Conservation (phyloP, 2,113 vertebrate genomes). For the Nerophis ophidion region DNA sequence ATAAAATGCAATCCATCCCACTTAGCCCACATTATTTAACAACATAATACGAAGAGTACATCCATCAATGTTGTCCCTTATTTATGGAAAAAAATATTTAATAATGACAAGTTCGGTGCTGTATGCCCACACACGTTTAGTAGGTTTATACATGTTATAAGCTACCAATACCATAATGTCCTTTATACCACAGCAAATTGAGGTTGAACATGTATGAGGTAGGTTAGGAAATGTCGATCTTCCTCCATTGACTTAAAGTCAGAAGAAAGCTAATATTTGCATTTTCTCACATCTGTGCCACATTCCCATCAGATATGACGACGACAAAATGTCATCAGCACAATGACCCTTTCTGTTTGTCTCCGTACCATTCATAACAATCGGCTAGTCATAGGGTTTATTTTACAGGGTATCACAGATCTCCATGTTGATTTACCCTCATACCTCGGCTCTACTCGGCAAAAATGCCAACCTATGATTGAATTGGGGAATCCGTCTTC, state of each 20-base stretch:
- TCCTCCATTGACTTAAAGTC: not conserved
- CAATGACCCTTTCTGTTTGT: not conserved
- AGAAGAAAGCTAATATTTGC: not conserved
- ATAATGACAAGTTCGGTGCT: too few species aligned
- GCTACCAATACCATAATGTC: too few species aligned
- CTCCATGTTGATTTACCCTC: conserved; percentile 13
- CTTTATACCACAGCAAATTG: too few species aligned
- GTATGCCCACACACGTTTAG: too few species aligned
- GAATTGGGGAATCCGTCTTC: conserved; percentile 36
- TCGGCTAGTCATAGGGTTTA: conserved; percentile 12
- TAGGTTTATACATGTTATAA: too few species aligned
- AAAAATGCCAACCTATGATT: conserved; percentile 16
- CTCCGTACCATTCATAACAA: conserved; percentile 3
- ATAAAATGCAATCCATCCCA: too few species aligned
- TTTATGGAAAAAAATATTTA: too few species aligned
- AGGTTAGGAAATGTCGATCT: not conserved
- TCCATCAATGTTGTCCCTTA: too few species aligned
- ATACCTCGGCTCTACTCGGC: conserved; percentile 19
- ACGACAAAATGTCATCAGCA: conserved; percentile 4
- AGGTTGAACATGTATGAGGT: too few species aligned
- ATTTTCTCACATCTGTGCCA: not conserved
- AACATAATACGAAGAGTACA: too few species aligned
- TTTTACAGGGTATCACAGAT: conserved; percentile 27
- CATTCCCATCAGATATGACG: not conserved
- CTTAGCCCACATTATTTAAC: too few species aligned